Evolutionary conservation across 2,888 invertebrate species (phyloP).

Genomic region (Drosophila nigritarsus): DNA sequence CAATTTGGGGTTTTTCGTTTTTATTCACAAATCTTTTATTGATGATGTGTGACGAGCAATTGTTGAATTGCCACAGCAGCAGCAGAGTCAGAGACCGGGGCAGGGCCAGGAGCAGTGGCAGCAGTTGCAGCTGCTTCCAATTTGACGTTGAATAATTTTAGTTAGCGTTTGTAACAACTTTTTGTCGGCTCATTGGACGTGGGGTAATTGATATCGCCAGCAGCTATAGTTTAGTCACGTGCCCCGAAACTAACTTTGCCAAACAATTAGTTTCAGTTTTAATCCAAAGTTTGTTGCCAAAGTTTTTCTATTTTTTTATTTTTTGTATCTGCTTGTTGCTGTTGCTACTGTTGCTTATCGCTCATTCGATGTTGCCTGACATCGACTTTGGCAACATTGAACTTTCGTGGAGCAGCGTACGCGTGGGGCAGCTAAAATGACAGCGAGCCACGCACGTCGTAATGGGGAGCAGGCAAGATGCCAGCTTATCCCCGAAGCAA

Average conservation of each 20-base stretch:
- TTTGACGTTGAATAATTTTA: slow-evolving; percentile 29
- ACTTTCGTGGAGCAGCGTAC: slow-evolving; percentile 23
- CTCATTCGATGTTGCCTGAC: slow-evolving; percentile 38
- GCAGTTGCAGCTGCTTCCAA: slow-evolving; percentile 33
- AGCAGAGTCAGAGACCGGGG: not conserved
- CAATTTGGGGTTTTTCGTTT: slow-evolving; percentile 63
- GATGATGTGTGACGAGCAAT: slow-evolving; percentile 71
- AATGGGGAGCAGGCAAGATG: not conserved
- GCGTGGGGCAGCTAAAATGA: slow-evolving; percentile 44
- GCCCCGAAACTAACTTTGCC: slow-evolving; percentile 64
- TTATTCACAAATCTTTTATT: slow-evolving; percentile 69
- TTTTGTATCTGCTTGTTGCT: slow-evolving; percentile 17
- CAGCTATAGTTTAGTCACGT: slow-evolving; percentile 70
- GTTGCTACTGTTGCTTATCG: slow-evolving; percentile 54
- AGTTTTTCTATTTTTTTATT: slow-evolving; percentile 52
- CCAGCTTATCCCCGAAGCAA: slow-evolving; percentile 40
- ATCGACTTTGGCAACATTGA: slow-evolving; percentile 43
- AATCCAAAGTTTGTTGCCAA: slow-evolving; percentile 55
- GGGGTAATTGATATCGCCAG: slow-evolving; percentile 66
- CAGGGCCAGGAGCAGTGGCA: not conserved
- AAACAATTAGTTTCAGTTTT: slow-evolving; percentile 73
- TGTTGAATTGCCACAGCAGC: slow-evolving; percentile 12
- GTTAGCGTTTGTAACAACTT: slow-evolving; percentile 38
- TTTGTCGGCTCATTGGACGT: slow-evolving; percentile 63
- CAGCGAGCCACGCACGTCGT: slow-evolving; percentile 37